Conservation (phyloP, 2,888 invertebrate genomes). For the Drosophila bunnanda region DNA sequence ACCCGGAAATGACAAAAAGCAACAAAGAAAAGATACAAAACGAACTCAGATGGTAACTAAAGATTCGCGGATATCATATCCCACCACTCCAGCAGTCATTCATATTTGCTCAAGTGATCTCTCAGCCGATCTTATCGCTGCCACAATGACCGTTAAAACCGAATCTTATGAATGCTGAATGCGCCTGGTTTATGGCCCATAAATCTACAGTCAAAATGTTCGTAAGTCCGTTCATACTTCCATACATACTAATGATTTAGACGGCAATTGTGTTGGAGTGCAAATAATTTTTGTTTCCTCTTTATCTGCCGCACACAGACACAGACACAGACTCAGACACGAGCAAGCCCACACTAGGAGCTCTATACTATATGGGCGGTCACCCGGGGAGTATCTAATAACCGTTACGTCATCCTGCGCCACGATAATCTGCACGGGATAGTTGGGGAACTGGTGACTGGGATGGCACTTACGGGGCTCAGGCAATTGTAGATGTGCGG, state of each 20-base stretch:
- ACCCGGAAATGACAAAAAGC: conserved; percentile 14
- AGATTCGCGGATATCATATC: conserved; percentile 9
- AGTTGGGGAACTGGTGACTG: conserved; percentile 6
- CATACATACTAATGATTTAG: conserved; percentile 42
- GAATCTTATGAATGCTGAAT: conserved; percentile 23
- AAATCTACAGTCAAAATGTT: conserved; percentile 32
- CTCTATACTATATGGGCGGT: conserved; percentile 14
- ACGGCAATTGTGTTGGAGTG: conserved; percentile 40
- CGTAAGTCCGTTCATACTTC: conserved; percentile 26
- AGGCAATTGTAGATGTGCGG: conserved; percentile 88
- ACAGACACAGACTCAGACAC: conserved; percentile 7
- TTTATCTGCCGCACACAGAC: conserved; percentile 37
- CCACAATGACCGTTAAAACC: conserved; percentile 17
- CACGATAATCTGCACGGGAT: conserved; percentile 30
- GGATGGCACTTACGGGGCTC: conserved; percentile 87
- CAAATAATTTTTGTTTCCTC: conserved; percentile 42
- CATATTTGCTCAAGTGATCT: conserved; percentile 14
- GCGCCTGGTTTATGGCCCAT: conserved; percentile 26
- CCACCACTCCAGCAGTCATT: conserved; percentile 19
- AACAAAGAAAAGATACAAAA: conserved; percentile 6
- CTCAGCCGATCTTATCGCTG: conserved; percentile 22
- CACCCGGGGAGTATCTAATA: conserved; percentile 40
- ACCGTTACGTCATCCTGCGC: conserved; percentile 34
- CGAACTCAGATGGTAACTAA: conserved; percentile 9
- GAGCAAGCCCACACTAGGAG: conserved; percentile 31